phyloP scores from a whole-genome alignment of 1,140 invertebrate species.

The Leptinotarsa defecta region DNA sequence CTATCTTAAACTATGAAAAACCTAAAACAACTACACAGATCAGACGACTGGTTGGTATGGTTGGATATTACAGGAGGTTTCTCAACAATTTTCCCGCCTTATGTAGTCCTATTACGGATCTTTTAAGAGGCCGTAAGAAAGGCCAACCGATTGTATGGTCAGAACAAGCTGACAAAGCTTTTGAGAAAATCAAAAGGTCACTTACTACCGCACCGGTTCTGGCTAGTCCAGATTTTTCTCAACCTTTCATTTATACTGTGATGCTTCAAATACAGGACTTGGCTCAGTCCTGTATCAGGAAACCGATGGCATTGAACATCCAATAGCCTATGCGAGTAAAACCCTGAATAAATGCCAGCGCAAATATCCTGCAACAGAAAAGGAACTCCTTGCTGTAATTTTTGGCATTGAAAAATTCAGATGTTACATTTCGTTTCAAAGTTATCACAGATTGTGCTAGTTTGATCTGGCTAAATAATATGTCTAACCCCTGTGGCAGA shows the following conservation, averaged over 20 bases:
- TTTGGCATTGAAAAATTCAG: slow-evolving; percentile 35
- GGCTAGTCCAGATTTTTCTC: slow-evolving; percentile 24
- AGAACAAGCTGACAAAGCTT: neutral
- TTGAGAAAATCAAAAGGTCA: neutral
- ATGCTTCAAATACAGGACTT: slow-evolving; percentile 44
- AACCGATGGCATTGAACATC: too few species aligned
- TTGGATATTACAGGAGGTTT: slow-evolving; percentile 28
- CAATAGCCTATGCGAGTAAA: slow-evolving; percentile 48
- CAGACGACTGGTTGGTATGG: slow-evolving; percentile 22
- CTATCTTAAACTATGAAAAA: slow-evolving; percentile 48
- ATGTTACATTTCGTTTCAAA: slow-evolving; percentile 56
- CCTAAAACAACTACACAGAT: slow-evolving; percentile 41
- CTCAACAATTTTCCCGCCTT: slow-evolving; percentile 1
- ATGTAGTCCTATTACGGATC: slow-evolving; percentile 36
- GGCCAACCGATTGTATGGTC: neutral
- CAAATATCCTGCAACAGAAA: slow-evolving; percentile 57
- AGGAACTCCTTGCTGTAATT: slow-evolving; percentile 57
- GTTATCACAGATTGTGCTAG: slow-evolving; percentile 59
- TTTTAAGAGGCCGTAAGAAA: slow-evolving; percentile 37
- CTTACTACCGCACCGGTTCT: slow-evolving; percentile 14
- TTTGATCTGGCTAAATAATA: slow-evolving; percentile 56
- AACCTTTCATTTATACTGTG: slow-evolving; percentile 23
- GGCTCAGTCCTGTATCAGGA: slow-evolving; percentile 35
- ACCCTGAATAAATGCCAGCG: slow-evolving; percentile 50
- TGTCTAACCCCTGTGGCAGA: slow-evolving; percentile 54